Evolutionary conservation across 2,113 vertebrate genomes (phyloP), one percentile per base, ranked within the genome.

Genomic region (Alligator mississippiensis): DNA sequence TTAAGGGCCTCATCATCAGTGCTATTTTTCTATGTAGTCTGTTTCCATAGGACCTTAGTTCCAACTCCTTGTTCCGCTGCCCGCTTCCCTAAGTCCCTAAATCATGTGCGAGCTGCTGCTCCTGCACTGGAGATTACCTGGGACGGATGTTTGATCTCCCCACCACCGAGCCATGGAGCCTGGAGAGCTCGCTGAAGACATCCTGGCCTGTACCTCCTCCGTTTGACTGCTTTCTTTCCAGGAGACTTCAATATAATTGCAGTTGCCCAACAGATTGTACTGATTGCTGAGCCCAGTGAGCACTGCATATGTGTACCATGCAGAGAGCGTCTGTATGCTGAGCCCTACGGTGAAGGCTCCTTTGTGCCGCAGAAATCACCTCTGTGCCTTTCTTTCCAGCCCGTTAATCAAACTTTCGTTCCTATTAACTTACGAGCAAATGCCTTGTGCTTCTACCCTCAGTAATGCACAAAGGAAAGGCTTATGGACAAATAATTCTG

Each of bases 351-450:
- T 13, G 3, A 91, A 83, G 22, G n/a, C 10, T 30, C 12, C 70
- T 77, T 82, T 64, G 34, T 24, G 54, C 30, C 11, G 30, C 54
- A 63, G 59, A 86, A 91, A 15, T 81, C 80, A 5, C 59, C 47
- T 89, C 24, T 63, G 18, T 59, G 6, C 25, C 4, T 22, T 28
- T 70, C 9, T 15, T 22, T 6, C 1, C 63, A 75, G 59, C 25
- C 9, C 14, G 5, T 54, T 95, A 75, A 76, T 86, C 62, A 72
- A 58, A 58, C 77, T 77, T 90, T 22, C 15, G 89, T 87, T 91
- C 80, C 64, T 90, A n/a, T 87, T 81, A 68, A 59, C 72, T 80
- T 81, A 82, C 82, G 54, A 93, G 28, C 25, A 86, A 75, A 76
- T 58, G 3, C 1, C 19, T 90, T 70, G 9, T 83, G 22, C 38